Evolutionary conservation across 2,888 invertebrate species (phyloP), one percentile per base, ranked within the genome.

Genomic region (Tanytarsus gracilentus): DNA sequence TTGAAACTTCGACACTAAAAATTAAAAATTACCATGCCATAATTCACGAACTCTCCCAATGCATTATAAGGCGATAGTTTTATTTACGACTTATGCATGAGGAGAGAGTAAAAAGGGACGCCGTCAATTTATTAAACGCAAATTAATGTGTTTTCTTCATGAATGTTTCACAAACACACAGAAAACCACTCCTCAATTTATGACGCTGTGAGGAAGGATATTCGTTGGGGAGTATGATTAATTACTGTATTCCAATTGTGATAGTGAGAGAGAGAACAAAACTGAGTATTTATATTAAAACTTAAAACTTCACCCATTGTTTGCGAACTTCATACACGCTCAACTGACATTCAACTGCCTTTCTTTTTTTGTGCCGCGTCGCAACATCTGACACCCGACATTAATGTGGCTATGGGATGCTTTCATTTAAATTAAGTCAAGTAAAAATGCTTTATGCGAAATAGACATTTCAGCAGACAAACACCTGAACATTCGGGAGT

Each of bases 381-480:
- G 44, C 44, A 44, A 8, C 29, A 9, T 7, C 9, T 29, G 29
- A 5, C 33, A 5, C 3, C 9, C 11, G n/a, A 33, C 18, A 44
- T 23, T 18, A 44, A 44, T 44, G 11, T 14, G 16, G 36, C 36
- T 14, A 7, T 36, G 36, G 16, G 36, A 18, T 23, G 44, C 44
- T 44, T 44, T 44, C 44, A 44, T 44, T 44, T 23, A 58, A 58
- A 58, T 58, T 58, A 48, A 58, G 58, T 58, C 48, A 58, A 58
- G 48, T 16, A 29, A 23, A 39, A 58, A 48, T 44, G 44, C 40
- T n/a, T n/a, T n/a, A n/a, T n/a, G 27, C 44, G 29, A 30, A 56
- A 56, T 44, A 56, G 56, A 56, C 56, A 56, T 56, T 56, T 56
- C 56, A 56, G 29, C 56, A 56, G 56, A 58, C 58, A 58, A 58